Percentiles rank a stretch among this genome's conserved stretches.
phyloP scores from a whole-genome alignment of 2,113 vertebrate species.

The Paraplagusia blochii region DNA sequence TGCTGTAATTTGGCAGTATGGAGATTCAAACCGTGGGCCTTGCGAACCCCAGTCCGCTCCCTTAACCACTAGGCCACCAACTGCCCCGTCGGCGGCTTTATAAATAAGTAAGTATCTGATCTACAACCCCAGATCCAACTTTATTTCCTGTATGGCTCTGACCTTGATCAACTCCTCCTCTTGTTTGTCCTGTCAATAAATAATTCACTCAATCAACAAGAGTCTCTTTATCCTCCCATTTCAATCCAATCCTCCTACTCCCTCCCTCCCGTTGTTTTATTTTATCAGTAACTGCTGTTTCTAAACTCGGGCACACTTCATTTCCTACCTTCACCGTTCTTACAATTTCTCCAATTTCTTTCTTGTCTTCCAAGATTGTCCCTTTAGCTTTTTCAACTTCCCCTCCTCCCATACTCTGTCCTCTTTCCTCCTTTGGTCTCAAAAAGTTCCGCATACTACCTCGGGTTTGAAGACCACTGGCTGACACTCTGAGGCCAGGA shows the following conservation, averaged over 20 bases:
- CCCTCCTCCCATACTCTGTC: conserved; percentile 9
- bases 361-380: background rate
- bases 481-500: conserved; percentile 29
- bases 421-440: conserved; percentile 53
- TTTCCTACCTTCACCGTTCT: conserved; percentile 6
- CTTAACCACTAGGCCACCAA: too few relatives aligned
- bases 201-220: background rate
- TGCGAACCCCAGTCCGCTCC: too few relatives aligned
- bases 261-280: conserved; percentile 11
- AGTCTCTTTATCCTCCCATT: too few relatives aligned
- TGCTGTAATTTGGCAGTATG: too few relatives aligned
- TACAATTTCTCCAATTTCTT: conserved; percentile 19
- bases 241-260: background rate
- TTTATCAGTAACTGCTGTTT: conserved; percentile 46
- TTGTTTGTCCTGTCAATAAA: background rate
- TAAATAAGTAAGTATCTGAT: too few relatives aligned
- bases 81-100: too few relatives aligned
- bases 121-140: too few relatives aligned
- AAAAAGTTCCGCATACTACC: conserved; percentile 60
- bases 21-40: too few relatives aligned
- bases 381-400: too few relatives aligned
- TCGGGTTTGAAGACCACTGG: conserved; percentile 37
- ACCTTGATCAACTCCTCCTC: too few relatives aligned
- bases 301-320: conserved; percentile 31
- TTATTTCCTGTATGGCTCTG: too few relatives aligned